Base-by-base conservation (phyloP, 2,113 vertebrate species). In the Entelurus aequoreus region DNA sequence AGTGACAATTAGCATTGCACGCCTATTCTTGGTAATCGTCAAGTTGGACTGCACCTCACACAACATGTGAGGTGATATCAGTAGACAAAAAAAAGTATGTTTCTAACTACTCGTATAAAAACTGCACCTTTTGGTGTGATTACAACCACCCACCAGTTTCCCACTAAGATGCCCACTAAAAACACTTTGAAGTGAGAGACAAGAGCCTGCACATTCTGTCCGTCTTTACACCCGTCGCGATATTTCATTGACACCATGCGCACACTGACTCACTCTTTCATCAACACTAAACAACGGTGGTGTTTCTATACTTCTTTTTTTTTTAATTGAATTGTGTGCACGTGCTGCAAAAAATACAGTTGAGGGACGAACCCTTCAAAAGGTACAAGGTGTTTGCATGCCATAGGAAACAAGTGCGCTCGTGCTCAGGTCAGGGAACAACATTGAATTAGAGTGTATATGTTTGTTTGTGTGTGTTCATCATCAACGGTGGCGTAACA, bases 401-500 rank as follows among this genome's bases (percentile, higher is more conserved):
- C 15, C 12, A 55, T 14, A 40, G 36, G 8, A 13, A 10, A 6
- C 54, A 21, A 57, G 35, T 42, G 42, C 16, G 5, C 54, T 57
- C 13, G 55, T 21, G 42, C 10, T 46, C 4, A 5, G 42, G 42
- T 46, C 42, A 46, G 42, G 42, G 11, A 46, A 46, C 10, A 11
- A 46, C 42, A 46, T 46, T 16, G 49, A 16, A 4, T 51, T 7
- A 2, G 49, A 6, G 15, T 19, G 49, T 51, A 15, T 51, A 21
- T 51, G 49, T 51, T 7, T 51, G 49, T 51, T n/a, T 51, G 49
- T 51, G 49, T 77, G 81, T 86, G 70, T 81, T 77, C 68, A 60
- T 88, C 78, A 61, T 80, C 62, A 65, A 66, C 54, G 47, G 69
- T 48, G 72, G 77, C 65, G 72, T 77, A 84, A 87, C 77, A 81